phyloP scores from a whole-genome alignment of 2,113 vertebrate genomes.

The Menidia beryllina region DNA sequence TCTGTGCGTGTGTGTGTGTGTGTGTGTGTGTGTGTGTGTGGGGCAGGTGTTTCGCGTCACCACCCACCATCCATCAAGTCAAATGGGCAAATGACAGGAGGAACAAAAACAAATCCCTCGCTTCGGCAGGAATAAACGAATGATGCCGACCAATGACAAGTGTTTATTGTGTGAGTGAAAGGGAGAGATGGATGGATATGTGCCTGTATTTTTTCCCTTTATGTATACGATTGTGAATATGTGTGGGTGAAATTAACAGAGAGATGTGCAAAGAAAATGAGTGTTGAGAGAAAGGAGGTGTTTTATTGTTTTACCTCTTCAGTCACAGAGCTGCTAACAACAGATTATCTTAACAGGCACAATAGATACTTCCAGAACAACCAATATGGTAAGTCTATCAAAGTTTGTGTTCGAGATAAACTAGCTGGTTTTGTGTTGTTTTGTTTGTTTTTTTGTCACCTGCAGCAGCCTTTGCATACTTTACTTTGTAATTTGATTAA shows the following conservation, averaged over 20 bases:
- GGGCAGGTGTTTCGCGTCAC: constrained; percentile 73
- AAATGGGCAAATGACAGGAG: constrained; percentile 75
- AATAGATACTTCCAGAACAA: neutral
- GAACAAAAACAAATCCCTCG: constrained; percentile 78
- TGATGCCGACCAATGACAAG: constrained; percentile 70
- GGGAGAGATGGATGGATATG: constrained; percentile 26
- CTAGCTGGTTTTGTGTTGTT: too few species aligned
- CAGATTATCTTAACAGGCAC: constrained; percentile 15
- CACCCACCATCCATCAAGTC: constrained; percentile 78
- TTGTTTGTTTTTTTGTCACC: too few species aligned
- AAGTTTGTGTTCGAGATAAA: too few species aligned
- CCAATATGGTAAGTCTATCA: neutral
- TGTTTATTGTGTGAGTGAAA: constrained; percentile 63
- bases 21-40: constrained; percentile 48
- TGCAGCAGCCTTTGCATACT: too few species aligned
- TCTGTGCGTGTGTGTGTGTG: constrained; percentile 25
- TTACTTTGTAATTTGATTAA: too few species aligned
- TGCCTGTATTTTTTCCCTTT: constrained; percentile 11
- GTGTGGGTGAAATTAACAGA: constrained; percentile 54
- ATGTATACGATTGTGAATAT: constrained; percentile 11
- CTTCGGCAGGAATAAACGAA: constrained; percentile 62
- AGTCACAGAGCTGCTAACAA: constrained; percentile 39
- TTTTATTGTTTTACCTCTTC: constrained; percentile 55
- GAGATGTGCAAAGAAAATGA: constrained; percentile 53
- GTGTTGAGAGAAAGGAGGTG: constrained; percentile 36